Evolutionary conservation across 2,113 vertebrate genomes (phyloP).

Genomic region (Donacobius atricapilla): DNA sequence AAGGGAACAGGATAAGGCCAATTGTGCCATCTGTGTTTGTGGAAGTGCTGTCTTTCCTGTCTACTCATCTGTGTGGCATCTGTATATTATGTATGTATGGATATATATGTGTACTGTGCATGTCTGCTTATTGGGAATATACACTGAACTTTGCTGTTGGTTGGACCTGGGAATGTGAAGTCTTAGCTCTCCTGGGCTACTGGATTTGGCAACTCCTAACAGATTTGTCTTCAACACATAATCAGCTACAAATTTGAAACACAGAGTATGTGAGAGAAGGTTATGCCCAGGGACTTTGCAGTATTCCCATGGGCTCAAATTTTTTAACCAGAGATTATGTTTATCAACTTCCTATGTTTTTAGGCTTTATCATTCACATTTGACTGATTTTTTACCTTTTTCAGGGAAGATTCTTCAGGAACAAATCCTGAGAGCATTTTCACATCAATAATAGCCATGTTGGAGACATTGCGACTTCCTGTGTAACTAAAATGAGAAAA

Average conservation of each 20-base stretch:
- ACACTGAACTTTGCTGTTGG: neutral
- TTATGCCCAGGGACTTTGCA: neutral
- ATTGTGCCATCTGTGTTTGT: neutral
- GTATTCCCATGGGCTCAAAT: neutral
- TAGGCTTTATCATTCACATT: neutral
- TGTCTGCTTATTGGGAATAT: neutral
- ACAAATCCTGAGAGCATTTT: constrained; percentile 76
- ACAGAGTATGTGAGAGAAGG: neutral
- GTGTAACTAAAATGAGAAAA: constrained; percentile 56
- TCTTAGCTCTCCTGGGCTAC: neutral
- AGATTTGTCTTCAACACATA: neutral
- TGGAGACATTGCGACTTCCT: constrained; percentile 44
- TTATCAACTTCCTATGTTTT: neutral
- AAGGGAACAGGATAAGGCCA: neutral
- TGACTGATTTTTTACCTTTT: constrained; percentile 45
- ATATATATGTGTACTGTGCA: neutral
- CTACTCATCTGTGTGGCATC: neutral
- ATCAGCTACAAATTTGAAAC: neutral
- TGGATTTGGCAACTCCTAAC: neutral
- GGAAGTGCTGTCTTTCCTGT: neutral
- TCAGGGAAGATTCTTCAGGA: constrained; percentile 49
- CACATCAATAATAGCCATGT: constrained; percentile 70
- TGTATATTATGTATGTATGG: too few species aligned
- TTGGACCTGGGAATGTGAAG: neutral
- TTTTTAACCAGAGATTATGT: neutral